Evolutionary conservation across 30 jellyfish, hydroid and myxozoan genomes (phyloP).

Genomic region (Haliclystus octoradiatus): DNA sequence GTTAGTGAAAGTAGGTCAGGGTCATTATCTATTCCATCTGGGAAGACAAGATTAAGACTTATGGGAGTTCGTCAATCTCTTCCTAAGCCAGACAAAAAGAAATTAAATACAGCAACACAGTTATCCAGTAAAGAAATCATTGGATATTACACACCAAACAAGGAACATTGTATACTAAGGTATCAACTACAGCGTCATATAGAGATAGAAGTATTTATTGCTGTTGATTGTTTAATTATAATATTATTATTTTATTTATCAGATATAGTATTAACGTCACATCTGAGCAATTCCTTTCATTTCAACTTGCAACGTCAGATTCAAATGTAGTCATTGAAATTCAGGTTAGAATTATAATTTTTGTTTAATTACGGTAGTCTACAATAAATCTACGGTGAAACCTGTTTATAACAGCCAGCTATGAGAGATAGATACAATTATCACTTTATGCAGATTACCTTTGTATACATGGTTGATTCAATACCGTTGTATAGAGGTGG

Average conservation of each 20-base stretch:
- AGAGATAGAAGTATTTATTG: no score
- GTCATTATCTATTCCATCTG: constrained; percentile 50
- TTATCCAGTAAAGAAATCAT: constrained; percentile 40
- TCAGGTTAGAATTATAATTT: constrained; percentile 33
- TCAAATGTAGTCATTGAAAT: constrained; percentile 57
- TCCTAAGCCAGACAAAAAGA: constrained; percentile 56
- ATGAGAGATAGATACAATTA: not conserved
- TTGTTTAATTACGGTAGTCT: not conserved
- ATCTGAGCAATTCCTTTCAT: constrained; percentile 49
- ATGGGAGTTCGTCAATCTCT: constrained; percentile 81
- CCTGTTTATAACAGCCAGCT: not conserved
- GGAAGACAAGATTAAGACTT: constrained; percentile 76
- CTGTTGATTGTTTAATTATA: no score
- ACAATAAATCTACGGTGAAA: no score
- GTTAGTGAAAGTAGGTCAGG: constrained; percentile 58
- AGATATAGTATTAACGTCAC: constrained; percentile 61
- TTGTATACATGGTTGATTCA: no score
- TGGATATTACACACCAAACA: constrained; percentile 80
- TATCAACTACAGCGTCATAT: no score
- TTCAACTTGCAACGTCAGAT: constrained; percentile 85
- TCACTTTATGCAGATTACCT: not conserved
- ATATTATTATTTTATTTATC: no score
- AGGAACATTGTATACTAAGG: constrained; percentile 68
- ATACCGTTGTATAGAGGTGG: no score
- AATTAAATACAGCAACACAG: not conserved